A percentile compares a stretch with the other conserved stretches of the same genome.
Conservation (phyloP, 2,113 vertebrate genomes). For the Urocolius indicus region DNA sequence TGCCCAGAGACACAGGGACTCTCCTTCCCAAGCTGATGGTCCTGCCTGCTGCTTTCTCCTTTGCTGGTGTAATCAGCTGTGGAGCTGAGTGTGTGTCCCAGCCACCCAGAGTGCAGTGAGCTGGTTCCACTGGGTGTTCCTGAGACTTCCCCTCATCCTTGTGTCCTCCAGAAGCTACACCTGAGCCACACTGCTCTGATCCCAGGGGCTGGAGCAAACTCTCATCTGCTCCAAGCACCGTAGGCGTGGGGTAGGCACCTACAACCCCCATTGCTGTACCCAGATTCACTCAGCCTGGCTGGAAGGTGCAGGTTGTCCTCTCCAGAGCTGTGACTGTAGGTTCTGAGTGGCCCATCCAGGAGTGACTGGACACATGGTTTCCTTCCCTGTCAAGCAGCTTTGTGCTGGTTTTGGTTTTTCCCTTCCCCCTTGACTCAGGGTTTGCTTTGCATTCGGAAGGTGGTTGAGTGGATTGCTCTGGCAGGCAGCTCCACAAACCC, state of each 20-base stretch:
- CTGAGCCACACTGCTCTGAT: not conserved
- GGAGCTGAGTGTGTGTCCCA: too few species aligned
- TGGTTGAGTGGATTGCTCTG: not conserved
- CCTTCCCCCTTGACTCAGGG: fast-evolving
- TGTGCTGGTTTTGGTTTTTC: fast-evolving
- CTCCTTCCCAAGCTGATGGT: too few species aligned
- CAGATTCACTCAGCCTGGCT: not conserved
- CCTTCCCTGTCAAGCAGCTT: not conserved
- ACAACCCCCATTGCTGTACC: not conserved
- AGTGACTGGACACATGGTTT: not conserved
- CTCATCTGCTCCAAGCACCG: not conserved
- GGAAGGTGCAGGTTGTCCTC: not conserved
- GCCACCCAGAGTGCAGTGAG: too few species aligned
- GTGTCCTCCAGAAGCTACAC: not conserved
- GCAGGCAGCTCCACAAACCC: too few species aligned
- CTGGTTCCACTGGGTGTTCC: too few species aligned
- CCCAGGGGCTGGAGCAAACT: not conserved
- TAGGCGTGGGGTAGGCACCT: not conserved
- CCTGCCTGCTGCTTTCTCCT: too few species aligned
- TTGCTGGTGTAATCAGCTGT: too few species aligned
- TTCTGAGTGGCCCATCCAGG: not conserved
- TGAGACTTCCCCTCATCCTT: too few species aligned
- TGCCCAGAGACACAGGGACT: too few species aligned
- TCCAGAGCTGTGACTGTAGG: not conserved
- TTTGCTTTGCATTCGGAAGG: not conserved